phyloP scores from a whole-genome alignment of 2,888 invertebrate genomes.

The Sphaeridia pumilis region DNA sequence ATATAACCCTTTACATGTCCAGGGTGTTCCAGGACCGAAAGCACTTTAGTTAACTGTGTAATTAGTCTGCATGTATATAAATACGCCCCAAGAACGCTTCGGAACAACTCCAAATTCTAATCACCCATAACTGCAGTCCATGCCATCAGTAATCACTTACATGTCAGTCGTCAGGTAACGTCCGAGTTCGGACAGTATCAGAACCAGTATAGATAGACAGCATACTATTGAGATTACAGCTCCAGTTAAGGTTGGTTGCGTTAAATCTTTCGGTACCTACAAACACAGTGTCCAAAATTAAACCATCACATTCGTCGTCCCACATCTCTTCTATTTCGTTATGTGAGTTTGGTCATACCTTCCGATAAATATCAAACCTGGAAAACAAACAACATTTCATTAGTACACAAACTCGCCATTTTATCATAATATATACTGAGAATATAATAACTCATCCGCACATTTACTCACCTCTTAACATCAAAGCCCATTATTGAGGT shows the following conservation, averaged over 20 bases:
- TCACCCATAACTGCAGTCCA: not conserved
- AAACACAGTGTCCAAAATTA: not conserved
- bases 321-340: not conserved
- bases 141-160: conserved; percentile 39
- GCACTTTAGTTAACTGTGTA: no score
- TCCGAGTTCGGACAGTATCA: conserved; percentile 45
- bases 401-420: not conserved
- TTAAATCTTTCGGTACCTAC: conserved; percentile 42
- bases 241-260: conserved; percentile 48
- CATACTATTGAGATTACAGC: conserved; percentile 46
- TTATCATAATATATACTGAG: not conserved
- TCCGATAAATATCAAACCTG: conserved; percentile 50
- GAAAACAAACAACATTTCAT: conserved; percentile 22
- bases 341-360: conserved; percentile 39
- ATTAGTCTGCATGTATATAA: no score
- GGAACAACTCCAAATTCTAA: no score
- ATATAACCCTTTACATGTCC: conserved; percentile 43
- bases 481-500: conserved; percentile 21
- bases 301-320: no score
- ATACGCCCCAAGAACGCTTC: no score
- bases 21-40: no score
- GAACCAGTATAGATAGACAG: conserved; percentile 42
- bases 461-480: conserved; percentile 16
- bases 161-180: conserved; percentile 43
- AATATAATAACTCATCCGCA: not conserved